Percentiles rank a stretch among this genome's conserved stretches.
Evolutionary conservation across 2,888 invertebrate species (phyloP).

Genomic region (Dysmachus trigonus): DNA sequence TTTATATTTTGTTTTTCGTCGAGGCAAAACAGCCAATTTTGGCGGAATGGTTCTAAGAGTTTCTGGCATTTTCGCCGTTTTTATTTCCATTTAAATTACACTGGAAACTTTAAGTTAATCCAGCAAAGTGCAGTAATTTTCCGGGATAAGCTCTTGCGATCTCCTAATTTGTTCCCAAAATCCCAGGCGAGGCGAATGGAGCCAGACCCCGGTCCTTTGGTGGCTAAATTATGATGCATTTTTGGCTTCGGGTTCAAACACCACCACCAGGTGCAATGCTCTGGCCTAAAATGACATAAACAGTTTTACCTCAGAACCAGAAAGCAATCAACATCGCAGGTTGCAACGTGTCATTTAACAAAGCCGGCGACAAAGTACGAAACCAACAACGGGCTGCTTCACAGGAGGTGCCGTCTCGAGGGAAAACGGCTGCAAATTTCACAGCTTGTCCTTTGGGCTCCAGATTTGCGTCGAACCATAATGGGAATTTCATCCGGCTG

Average conservation of each 20-base stretch:
- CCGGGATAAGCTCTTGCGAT: not conserved
- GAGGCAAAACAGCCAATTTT: not conserved
- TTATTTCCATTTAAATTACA: not conserved
- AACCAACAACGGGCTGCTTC: not conserved
- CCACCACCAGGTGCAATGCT: not conserved
- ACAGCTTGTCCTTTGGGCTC: not conserved
- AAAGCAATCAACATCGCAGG: slow-evolving; percentile 11
- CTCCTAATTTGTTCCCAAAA: not conserved
- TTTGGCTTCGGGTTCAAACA: not conserved
- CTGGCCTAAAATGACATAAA: not conserved
- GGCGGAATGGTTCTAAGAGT: not conserved
- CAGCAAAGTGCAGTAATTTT: slow-evolving; percentile 8
- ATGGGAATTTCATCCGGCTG: slow-evolving; percentile 12
- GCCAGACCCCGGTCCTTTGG: not conserved
- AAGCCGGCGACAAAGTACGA: not conserved
- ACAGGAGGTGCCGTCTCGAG: not conserved
- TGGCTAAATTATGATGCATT: slow-evolving; percentile 9
- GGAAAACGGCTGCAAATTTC: not conserved
- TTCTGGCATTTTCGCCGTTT: not conserved
- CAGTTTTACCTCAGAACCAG: not conserved
- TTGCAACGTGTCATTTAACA: slow-evolving; percentile 28
- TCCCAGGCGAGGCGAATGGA: not conserved
- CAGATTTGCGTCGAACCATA: not conserved
- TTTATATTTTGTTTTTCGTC: not conserved
- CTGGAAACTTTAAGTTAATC: not conserved